These are phyloP conservation scores for Arge pagana DNA, from an alignment of 2,888 invertebrate genomes.

Conservation along the genomic window DNA sequence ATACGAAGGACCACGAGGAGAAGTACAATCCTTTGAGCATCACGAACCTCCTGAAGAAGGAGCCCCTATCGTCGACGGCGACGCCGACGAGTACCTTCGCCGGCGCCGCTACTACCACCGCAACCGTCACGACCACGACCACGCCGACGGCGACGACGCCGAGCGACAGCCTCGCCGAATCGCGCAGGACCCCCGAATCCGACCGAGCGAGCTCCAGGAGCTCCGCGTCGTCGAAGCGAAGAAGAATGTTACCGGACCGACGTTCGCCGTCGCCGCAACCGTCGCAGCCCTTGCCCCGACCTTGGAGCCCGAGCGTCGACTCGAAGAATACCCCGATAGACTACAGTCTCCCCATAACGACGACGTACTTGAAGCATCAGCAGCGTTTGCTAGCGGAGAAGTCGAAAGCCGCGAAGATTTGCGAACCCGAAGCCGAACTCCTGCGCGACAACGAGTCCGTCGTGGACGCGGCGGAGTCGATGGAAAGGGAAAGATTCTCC, in stretches of 20 bases:
- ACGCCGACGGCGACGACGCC: constrained; percentile 27
- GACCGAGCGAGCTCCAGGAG: constrained; percentile 51
- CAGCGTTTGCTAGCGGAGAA: constrained; percentile 70
- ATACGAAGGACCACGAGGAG: constrained; percentile 41
- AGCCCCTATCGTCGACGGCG: constrained; percentile 37
- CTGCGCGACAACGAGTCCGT: constrained; percentile 11
- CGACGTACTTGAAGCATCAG: constrained; percentile 86
- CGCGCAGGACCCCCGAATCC: constrained; percentile 62
- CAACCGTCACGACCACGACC: constrained; percentile 31
- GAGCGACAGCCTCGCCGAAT: constrained; percentile 53
- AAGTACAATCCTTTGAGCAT: constrained; percentile 56
- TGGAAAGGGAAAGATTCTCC: constrained; percentile 46
- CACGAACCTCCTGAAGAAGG: constrained; percentile 53
- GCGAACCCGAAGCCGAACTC: constrained; percentile 50
- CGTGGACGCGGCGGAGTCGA: constrained; percentile 12
- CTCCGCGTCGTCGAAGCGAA: constrained; percentile 51
- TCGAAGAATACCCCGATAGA: constrained; percentile 63
- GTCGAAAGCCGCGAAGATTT: constrained; percentile 65
- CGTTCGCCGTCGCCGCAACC: constrained; percentile 53
- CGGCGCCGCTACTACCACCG: constrained; percentile 31
- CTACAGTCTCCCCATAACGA: constrained; percentile 87
- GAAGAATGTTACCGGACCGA: constrained; percentile 51
- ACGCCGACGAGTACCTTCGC: constrained; percentile 8
- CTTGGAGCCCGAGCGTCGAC: constrained; percentile 53
- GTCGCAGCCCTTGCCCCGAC: constrained; percentile 44